Percentiles rank a stretch among this genome's conserved stretches.
These are phyloP conservation scores for Orius insidiosus DNA, from an alignment of 1,140 invertebrate genomes.

Conservation along the genomic window DNA sequence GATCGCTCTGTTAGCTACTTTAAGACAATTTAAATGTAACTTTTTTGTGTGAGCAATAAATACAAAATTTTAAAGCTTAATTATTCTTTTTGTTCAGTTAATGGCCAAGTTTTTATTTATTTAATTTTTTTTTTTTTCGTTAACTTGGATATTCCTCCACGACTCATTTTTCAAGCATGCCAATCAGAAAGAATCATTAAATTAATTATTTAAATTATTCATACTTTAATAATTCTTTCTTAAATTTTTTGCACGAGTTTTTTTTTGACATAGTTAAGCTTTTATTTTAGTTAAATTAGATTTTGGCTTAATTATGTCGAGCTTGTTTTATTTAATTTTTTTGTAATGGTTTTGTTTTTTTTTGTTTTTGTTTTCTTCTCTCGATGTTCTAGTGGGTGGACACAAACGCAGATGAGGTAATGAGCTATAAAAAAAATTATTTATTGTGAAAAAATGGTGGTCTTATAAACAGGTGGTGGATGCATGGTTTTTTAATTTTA, in stretches of 20 bases:
- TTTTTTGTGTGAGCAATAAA: constrained; percentile 10
- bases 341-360: constrained; percentile 20
- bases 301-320: constrained; percentile 2
- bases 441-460: constrained; percentile 4
- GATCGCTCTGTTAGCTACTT: too few species aligned
- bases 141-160: not conserved
- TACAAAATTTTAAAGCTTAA: not conserved
- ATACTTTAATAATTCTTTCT: constrained; percentile 10
- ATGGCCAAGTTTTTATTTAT: not conserved
- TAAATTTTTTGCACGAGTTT: constrained; percentile 4
- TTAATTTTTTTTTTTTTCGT: not conserved
- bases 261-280: constrained; percentile 9
- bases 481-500: too few species aligned
- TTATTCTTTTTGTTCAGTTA: not conserved
- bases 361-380: constrained; percentile 24
- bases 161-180: too few species aligned
- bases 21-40: not conserved
- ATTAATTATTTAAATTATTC: too few species aligned
- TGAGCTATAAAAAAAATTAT: constrained; percentile 11
- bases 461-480: not conserved
- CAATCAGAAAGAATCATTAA: too few species aligned
- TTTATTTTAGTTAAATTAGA: constrained; percentile 14
- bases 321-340: too few species aligned
- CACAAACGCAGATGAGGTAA: constrained; percentile 45
- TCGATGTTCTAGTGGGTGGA: constrained; percentile 40